Evolutionary conservation across 2,888 invertebrate genomes (phyloP), one percentile per base, ranked within the genome.

Genomic region (Salticus scenicus): DNA sequence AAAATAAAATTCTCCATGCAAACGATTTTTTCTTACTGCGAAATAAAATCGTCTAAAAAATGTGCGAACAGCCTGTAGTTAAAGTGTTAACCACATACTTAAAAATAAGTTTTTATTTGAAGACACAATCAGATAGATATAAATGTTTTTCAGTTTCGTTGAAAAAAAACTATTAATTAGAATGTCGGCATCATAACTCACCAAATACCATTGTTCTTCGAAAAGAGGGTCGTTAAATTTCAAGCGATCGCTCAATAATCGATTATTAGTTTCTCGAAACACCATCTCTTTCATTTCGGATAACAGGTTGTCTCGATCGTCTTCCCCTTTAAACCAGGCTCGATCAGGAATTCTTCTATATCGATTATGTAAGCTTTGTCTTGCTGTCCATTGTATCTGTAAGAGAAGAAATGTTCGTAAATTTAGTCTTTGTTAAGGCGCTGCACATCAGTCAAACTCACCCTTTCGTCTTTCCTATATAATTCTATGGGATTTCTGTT

Each of bases 151-250:
- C 10, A 37, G 10, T 7, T 37, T 37, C 37, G 10, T 37, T 37
- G 10, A 37, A 37, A 37, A 37, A 37, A 37, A 37, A 37, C 10
- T 37, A 7, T 10, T 10, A 10, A 4, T 37, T 37, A 7, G 10
- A 4, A 37, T 37, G 37, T 7, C 37, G 4, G 37, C 4, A 10
- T 37, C 4, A 17, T 77, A 51, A 70, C 86, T 71, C 88, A 89
- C 89, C 87, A 89, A 77, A 74, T 89, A 89, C 89, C 89, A 89
- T 66, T 89, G 89, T 64, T 88, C 82, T 17, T 84, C 71, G 69
- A 88, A 89, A 73, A 83, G 82, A 30, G 89, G 89, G 83, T 89
- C 89, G 37, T 88, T 88, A 30, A 85, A 85, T 8, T 57, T 12
- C 28, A 74, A 30, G 17, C n/a, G 20, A 7, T 63, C 24, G 20